These are phyloP conservation scores for Oceanites oceanicus DNA, from an alignment of 2,113 vertebrate genomes.

Conservation along the genomic window DNA sequence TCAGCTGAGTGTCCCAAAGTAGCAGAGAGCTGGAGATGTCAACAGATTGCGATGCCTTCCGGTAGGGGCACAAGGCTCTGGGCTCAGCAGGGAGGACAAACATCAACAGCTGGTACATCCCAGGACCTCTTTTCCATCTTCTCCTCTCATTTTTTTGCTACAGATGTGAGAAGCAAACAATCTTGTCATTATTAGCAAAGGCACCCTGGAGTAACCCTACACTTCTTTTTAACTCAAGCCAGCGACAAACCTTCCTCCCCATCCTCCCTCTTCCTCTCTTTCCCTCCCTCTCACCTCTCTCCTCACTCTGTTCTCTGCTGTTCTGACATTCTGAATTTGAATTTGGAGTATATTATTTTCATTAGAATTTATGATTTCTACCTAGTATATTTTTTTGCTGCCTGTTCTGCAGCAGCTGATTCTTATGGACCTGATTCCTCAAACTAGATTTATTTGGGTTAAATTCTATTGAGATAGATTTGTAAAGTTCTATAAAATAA, in stretches of 20 bases:
- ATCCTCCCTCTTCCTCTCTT: neutral
- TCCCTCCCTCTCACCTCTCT: neutral
- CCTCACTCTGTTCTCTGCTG: neutral
- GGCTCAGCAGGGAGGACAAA: constrained; percentile 77
- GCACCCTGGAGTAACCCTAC: constrained; percentile 18
- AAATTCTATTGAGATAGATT: neutral
- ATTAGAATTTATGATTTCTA: neutral
- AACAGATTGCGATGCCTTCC: constrained; percentile 77
- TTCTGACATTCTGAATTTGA: neutral
- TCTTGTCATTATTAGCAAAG: constrained; percentile 62
- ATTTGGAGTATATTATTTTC: neutral
- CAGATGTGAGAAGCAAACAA: constrained; percentile 61
- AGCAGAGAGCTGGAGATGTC: constrained; percentile 66
- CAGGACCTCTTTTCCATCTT: constrained; percentile 68
- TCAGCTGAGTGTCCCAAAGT: constrained; percentile 67
- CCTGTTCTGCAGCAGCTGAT: neutral
- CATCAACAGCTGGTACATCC: constrained; percentile 83
- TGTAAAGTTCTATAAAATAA: neutral
- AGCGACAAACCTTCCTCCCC: neutral
- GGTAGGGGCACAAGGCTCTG: constrained; percentile 57
- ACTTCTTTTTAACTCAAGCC: neutral
- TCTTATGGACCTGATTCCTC: neutral
- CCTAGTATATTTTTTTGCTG: neutral
- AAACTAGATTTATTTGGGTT: neutral
- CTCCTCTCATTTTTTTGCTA: constrained; percentile 46